Evolutionary conservation across 2,888 invertebrate species (phyloP).

Genomic region (Rhamnusium bicolor): DNA sequence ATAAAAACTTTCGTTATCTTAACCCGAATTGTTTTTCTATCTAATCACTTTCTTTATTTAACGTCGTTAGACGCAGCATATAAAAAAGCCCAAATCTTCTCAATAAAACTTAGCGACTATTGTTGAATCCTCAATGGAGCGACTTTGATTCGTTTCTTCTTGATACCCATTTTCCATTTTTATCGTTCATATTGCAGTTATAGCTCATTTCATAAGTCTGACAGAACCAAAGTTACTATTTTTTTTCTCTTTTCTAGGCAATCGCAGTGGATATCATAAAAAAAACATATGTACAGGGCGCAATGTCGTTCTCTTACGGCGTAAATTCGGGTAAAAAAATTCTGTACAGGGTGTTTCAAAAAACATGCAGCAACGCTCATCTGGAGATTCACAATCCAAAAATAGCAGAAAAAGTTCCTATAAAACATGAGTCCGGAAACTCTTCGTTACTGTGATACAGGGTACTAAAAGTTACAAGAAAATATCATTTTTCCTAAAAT

Average conservation of each 20-base stretch:
- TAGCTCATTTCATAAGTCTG: slow-evolving; percentile 8
- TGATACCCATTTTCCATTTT: slow-evolving; percentile 6
- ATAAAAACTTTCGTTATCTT: neutral
- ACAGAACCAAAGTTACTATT: neutral
- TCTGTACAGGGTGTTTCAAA: no score
- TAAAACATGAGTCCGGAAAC: no score
- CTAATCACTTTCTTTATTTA: neutral
- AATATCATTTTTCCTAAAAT: no score
- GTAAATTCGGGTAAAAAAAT: no score
- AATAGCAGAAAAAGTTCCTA: no score
- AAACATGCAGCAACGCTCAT: no score
- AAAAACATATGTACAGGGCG: no score
- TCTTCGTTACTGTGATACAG: no score
- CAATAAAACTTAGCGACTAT: slow-evolving; percentile 9
- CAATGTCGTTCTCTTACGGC: no score
- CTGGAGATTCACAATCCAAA: no score
- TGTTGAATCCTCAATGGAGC: slow-evolving; percentile 7
- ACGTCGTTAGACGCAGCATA: neutral
- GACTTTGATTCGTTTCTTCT: neutral
- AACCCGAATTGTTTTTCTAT: neutral
- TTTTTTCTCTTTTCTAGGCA: neutral
- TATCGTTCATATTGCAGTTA: neutral
- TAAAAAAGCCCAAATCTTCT: neutral
- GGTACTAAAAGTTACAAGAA: no score
- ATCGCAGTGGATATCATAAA: neutral